These are phyloP conservation scores for Nylanderia fulva DNA, from an alignment of 1,140 invertebrate species.

Conservation along the genomic window DNA sequence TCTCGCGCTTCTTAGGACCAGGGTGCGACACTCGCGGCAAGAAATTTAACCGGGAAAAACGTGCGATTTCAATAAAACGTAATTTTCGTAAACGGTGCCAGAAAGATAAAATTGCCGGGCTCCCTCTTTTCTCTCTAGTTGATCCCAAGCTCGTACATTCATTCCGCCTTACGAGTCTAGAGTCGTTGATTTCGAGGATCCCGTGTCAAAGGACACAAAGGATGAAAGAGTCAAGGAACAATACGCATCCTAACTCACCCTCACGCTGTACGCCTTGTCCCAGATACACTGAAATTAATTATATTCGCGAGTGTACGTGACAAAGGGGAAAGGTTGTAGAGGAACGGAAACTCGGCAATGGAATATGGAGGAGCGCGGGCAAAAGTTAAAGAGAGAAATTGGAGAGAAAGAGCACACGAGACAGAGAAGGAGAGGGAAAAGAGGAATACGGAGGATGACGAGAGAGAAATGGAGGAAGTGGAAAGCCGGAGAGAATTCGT, in stretches of 20 bases:
- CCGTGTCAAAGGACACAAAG: conserved; percentile 64
- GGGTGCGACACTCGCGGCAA: background rate
- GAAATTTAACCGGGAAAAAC: background rate
- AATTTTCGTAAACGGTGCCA: conserved; percentile 22
- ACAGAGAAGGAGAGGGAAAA: background rate
- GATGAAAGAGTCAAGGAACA: conserved; percentile 68
- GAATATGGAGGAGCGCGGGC: conserved; percentile 37
- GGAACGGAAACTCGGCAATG: conserved; percentile 29
- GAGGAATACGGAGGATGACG: conserved; percentile 4
- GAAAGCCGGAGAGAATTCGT: conserved; percentile 58
- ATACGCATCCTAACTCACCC: conserved; percentile 59
- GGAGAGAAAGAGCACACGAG: conserved; percentile 23
- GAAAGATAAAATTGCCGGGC: background rate
- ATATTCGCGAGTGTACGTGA: conserved; percentile 66
- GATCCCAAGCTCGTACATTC: conserved; percentile 22
- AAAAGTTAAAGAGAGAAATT: conserved; percentile 52
- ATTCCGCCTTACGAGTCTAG: background rate
- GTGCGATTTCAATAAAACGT: conserved; percentile 32
- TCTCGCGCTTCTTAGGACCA: background rate
- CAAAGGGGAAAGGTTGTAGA: conserved; percentile 59
- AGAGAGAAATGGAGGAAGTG: conserved; percentile 63
- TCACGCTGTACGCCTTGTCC: background rate
- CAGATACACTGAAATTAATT: conserved; percentile 75
- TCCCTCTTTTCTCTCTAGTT: background rate
- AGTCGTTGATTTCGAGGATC: conserved; percentile 44